A percentile compares a stretch with the other conserved stretches of the same genome.
These are phyloP conservation scores for Watersipora subatra DNA, from an alignment of 1,140 invertebrate genomes.

Conservation along the genomic window DNA sequence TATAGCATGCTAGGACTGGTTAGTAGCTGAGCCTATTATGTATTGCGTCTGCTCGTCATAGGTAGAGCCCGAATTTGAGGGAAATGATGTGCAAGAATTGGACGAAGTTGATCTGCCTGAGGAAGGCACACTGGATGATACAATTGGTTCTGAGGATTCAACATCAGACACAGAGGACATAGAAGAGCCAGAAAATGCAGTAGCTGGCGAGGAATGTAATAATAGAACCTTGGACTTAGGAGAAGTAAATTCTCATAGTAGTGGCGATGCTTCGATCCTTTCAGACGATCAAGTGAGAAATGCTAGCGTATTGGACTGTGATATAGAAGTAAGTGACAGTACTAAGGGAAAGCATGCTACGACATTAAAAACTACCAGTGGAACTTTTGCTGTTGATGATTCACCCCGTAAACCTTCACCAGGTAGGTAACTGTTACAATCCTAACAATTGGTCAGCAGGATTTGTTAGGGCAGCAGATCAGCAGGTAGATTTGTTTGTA, in stretches of 20 bases:
- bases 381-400: too few species aligned
- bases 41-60: conserved; percentile 23
- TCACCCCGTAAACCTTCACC: too few species aligned
- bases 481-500: too few species aligned
- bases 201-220: not conserved
- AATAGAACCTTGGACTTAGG: not conserved
- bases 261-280: not conserved
- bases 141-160: conserved; percentile 4
- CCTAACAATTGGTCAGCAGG: too few species aligned
- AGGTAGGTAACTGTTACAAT: too few species aligned
- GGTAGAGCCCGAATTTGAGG: conserved; percentile 23
- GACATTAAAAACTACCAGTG: too few species aligned
- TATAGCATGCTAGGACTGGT: too few species aligned
- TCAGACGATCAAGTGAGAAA: conserved; percentile 3
- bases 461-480: too few species aligned
- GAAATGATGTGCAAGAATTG: conserved; percentile 20
- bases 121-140: not conserved
- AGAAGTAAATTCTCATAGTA: conserved; percentile 2
- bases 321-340: too few species aligned
- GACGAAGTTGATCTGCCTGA: conserved; percentile 7
- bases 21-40: too few species aligned
- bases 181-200: not conserved
- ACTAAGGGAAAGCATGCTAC: too few species aligned
- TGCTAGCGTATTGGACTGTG: too few species aligned
- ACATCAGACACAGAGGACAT: conserved; percentile 1